Conservation (phyloP, 2,797 vertebrate species). For the Tapera naevia region DNA sequence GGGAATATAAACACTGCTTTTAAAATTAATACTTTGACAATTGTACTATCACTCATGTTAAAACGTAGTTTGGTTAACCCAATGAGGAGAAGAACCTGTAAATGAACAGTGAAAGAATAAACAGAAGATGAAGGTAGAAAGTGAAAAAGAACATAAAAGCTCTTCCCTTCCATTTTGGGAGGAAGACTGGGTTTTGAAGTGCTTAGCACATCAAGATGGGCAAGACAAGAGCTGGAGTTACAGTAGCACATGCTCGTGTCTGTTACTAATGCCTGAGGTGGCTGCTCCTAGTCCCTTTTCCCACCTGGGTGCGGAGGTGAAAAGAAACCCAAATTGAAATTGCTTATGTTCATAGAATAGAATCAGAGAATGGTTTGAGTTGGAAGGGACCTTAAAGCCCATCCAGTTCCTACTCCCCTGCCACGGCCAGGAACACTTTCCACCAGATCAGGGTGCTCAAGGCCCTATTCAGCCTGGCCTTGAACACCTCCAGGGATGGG, state of each 20-base stretch:
- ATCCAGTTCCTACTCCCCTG: too few relatives aligned
- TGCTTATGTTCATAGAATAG: background rate
- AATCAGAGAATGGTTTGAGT: too few relatives aligned
- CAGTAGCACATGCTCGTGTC: background rate
- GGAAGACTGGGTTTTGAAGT: background rate
- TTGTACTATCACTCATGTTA: background rate
- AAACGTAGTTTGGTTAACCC: background rate
- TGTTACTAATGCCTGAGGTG: background rate
- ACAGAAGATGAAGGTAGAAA: background rate
- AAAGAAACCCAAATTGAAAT: background rate
- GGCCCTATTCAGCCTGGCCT: too few relatives aligned
- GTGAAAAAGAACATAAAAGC: background rate
- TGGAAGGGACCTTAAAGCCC: too few relatives aligned
- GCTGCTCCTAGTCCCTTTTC: background rate
- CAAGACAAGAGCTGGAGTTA: background rate
- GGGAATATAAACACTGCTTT: background rate
- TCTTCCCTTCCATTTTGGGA: background rate
- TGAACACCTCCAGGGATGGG: too few relatives aligned
- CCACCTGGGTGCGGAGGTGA: background rate
- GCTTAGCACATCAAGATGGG: background rate
- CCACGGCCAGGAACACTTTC: too few relatives aligned
- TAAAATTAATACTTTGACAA: background rate
- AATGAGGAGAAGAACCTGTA: background rate
- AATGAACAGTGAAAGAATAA: background rate
- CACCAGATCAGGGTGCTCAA: too few relatives aligned